Conservation (phyloP, 2,113 vertebrate genomes). For the Dunckerocampus dactyliophorus region DNA sequence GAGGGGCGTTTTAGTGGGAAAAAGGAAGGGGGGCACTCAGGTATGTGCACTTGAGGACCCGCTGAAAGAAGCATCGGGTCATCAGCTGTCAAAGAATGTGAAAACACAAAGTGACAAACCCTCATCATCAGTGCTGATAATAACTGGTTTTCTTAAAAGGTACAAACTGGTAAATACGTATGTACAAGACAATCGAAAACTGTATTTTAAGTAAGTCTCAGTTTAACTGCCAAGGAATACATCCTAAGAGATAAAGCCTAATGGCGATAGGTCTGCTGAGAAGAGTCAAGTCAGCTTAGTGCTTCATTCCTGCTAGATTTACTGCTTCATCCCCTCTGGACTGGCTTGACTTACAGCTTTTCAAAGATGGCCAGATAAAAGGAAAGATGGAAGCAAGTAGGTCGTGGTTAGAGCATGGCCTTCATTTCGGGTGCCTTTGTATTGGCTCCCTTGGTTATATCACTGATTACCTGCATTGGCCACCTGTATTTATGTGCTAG, state of each 20-base stretch:
- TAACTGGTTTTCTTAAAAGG: constrained; percentile 15
- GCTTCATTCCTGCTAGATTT: constrained; percentile 16
- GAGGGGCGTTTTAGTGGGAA: constrained; percentile 36
- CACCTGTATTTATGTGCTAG: constrained; percentile 2
- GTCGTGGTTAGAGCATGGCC: not conserved
- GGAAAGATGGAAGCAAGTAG: not conserved
- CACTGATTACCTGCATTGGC: constrained; percentile 11
- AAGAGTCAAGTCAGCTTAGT: not conserved
- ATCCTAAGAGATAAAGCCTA: constrained; percentile 13
- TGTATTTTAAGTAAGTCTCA: too few species aligned
- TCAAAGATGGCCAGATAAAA: constrained; percentile 13
- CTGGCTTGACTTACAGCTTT: not conserved
- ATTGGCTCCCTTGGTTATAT: constrained; percentile 18
- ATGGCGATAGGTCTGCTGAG: constrained; percentile 16
- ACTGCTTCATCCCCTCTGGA: constrained; percentile 7
- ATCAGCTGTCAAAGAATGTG: constrained; percentile 32
- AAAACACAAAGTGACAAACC: constrained; percentile 1
- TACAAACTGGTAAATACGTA: too few species aligned
- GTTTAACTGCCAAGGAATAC: not conserved
- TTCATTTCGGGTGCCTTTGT: constrained; percentile 12
- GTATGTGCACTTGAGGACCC: constrained; percentile 38
- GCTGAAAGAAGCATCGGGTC: constrained; percentile 50
- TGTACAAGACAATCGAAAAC: constrained; percentile 17
- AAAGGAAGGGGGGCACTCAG: constrained; percentile 24
- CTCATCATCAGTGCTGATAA: constrained; percentile 10